phyloP scores from a whole-genome alignment of 2,113 vertebrate genomes.

The Lophius piscatorius region DNA sequence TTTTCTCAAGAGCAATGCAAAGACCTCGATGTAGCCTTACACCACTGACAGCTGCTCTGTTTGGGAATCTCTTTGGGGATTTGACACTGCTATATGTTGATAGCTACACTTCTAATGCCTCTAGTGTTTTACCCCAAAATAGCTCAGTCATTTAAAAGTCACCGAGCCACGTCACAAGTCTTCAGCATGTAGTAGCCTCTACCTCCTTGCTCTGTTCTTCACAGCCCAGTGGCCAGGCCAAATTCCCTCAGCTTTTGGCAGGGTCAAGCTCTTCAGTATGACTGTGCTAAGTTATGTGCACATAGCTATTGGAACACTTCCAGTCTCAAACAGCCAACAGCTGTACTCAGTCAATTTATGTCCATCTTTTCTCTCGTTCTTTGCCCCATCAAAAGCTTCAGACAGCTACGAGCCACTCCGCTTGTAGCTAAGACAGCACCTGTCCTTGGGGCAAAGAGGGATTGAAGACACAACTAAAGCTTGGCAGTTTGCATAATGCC shows the following conservation, averaged over 20 bases:
- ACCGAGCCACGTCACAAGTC: constrained; percentile 30
- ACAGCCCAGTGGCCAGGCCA: constrained; percentile 39
- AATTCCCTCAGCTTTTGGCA: constrained; percentile 39
- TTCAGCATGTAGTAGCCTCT: constrained; percentile 37
- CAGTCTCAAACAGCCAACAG: constrained; percentile 53
- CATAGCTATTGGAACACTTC: constrained; percentile 34
- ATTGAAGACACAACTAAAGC: constrained; percentile 34
- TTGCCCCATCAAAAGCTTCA: constrained; percentile 20
- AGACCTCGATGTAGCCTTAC: not conserved
- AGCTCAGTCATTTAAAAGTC: constrained; percentile 53
- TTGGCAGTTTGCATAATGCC: constrained; percentile 27
- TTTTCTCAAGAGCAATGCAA: no score
- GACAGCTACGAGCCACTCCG: not conserved
- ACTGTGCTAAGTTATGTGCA: constrained; percentile 57
- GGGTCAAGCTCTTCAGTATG: constrained; percentile 38
- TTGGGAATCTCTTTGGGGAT: constrained; percentile 52
- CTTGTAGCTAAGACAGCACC: constrained; percentile 47
- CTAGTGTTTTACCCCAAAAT: constrained; percentile 59
- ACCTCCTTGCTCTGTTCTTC: constrained; percentile 29
- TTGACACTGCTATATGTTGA: constrained; percentile 42
- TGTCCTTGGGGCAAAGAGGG: constrained; percentile 56
- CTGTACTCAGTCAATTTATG: constrained; percentile 33
- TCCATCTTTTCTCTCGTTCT: constrained; percentile 41
- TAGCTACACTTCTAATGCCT: constrained; percentile 41
- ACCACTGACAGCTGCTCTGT: constrained; percentile 41